A percentile compares a stretch with the other conserved stretches of the same genome.
These are phyloP conservation scores for Sisyra nigra DNA, from an alignment of 2,888 invertebrate genomes.

Conservation along the genomic window DNA sequence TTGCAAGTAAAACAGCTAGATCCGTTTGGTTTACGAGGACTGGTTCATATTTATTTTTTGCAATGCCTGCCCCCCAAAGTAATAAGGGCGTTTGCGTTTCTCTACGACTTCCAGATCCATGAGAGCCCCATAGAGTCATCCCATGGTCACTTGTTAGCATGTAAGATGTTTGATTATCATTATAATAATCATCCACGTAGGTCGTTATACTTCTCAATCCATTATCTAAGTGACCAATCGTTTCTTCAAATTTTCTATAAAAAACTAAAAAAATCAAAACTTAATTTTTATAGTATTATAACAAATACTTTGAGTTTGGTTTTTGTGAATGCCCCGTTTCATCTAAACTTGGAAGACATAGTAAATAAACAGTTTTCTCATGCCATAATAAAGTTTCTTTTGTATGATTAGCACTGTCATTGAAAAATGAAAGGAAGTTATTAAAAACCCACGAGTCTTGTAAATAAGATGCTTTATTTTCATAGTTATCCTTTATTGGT, in stretches of 20 bases:
- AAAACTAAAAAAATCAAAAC: too few relatives aligned
- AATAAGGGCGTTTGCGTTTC: constrained; percentile 91
- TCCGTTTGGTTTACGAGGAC: constrained; percentile 79
- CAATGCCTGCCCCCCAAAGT: constrained; percentile 77
- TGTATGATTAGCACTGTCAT: too few relatives aligned
- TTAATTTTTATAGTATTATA: too few relatives aligned
- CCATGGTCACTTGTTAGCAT: constrained; percentile 94
- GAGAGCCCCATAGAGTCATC: constrained; percentile 98
- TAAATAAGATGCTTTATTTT: constrained; percentile 59
- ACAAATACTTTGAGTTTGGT: too few relatives aligned
- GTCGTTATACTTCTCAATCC: constrained; percentile 52
- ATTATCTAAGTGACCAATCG: constrained; percentile 61
- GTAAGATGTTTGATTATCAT: constrained; percentile 65
- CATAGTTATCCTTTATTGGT: constrained; percentile 38
- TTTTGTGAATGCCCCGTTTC: too few relatives aligned
- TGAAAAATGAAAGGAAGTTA: constrained; percentile 29
- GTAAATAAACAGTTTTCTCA: too few relatives aligned
- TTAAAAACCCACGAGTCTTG: constrained; percentile 90
- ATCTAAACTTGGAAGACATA: too few relatives aligned
- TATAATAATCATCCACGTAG: constrained; percentile 52
- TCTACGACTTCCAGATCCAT: constrained; percentile 76
- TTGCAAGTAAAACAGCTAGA: constrained; percentile 74
- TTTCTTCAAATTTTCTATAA: constrained; percentile 60
- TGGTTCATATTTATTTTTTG: constrained; percentile 22
- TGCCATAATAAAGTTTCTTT: too few relatives aligned